These are phyloP conservation scores for Agriopis aurantiaria DNA, from an alignment of 2,888 invertebrate genomes.

Conservation along the genomic window DNA sequence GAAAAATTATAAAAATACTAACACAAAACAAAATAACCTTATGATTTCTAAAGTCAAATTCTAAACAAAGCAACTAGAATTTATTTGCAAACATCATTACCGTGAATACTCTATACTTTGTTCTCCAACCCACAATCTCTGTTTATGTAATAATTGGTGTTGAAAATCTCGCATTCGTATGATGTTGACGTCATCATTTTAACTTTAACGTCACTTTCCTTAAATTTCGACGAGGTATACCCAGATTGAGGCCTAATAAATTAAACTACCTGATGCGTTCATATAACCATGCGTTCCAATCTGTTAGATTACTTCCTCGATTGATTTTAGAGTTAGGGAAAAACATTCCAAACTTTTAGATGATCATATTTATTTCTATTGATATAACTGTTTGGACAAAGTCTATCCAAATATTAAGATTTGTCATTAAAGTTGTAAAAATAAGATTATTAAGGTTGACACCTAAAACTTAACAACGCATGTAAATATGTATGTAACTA, in stretches of 20 bases:
- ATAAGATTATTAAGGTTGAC: too few relatives aligned
- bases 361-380: too few relatives aligned
- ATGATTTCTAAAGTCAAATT: neutral
- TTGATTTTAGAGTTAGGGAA: too few relatives aligned
- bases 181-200: neutral
- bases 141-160: neutral
- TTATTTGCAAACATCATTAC: neutral
- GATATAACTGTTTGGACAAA: too few relatives aligned
- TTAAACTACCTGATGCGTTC: neutral
- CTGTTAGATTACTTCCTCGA: too few relatives aligned
- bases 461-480: too few relatives aligned
- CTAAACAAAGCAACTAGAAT: conserved; percentile 5
- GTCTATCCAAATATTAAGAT: too few relatives aligned
- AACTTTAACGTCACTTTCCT: neutral
- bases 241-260: neutral
- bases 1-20: neutral
- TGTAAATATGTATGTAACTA: too few relatives aligned
- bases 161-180: neutral
- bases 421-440: too few relatives aligned
- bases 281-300: too few relatives aligned
- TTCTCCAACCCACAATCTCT: neutral
- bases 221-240: conserved; percentile 1
- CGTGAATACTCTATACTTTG: neutral
- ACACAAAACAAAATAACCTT: neutral
- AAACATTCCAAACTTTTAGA: too few relatives aligned